Evolutionary conservation across 2,888 invertebrate species (phyloP), one percentile per base, ranked within the genome.

Genomic region (Deroplatys truncata): DNA sequence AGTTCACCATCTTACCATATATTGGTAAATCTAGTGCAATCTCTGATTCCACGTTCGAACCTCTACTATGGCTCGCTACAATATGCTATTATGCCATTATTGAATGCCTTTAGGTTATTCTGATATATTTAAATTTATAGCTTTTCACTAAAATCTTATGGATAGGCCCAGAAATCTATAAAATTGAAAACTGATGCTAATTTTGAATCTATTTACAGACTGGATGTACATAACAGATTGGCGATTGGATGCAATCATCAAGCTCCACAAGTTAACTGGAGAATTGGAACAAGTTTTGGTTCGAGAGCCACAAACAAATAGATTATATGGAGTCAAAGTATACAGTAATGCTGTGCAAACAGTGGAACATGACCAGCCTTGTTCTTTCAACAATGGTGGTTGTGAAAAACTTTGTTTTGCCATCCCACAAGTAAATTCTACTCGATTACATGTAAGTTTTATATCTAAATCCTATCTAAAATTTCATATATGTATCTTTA

Each of bases 141-240:
- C n/a, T n/a, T n/a, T n/a, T n/a, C 31, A 31, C 2, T 2, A 31
- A 31, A 31, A 5, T 35, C 7, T 8, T 35, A 8, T 0, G 7
- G 9, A 35, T 35, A 35, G 7, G 7, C 35, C 56, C 25, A 72
- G 16, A 25, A 20, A 20, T 2, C 20, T 72, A 72, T 72, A 20
- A 72, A 10, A 43, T 13, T 72, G 56, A 2, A 72, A 72, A 72
- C 20, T 1, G 0, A 72, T 72, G 20, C 3, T 72, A 72, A 72
- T 25, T 20, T 7, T 72, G 56, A 16, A 72, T 20, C 4, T 28
- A 20, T 49, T 91, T 92, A 72, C 92, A 94, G 97, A 98, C 35
- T 98, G 97, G 94, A 97, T 99, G 96, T 99, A 98, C 93, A 98
- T 99, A 86, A 98, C 99, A 0, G 99, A 99, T 93, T 99, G 99